These are phyloP conservation scores for Gopherus flavomarginatus DNA, from an alignment of 2,113 vertebrate species.

Conservation along the genomic window DNA sequence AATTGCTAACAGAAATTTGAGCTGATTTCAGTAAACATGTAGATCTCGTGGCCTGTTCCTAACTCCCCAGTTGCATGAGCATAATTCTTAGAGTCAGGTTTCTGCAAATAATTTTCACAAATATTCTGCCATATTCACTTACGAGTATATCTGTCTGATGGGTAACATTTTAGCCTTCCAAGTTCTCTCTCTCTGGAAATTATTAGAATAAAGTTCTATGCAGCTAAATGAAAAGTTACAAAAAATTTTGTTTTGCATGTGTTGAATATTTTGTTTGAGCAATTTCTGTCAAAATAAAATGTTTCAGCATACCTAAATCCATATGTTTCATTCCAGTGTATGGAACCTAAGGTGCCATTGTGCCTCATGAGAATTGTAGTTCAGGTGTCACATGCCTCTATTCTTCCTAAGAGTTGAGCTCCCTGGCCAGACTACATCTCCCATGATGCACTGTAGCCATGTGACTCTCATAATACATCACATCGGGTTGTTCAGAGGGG, in stretches of 20 bases:
- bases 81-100: neutral
- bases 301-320: neutral
- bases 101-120: neutral
- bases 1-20: conserved; percentile 6
- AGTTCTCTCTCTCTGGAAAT: neutral
- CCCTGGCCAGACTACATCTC: neutral
- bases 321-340: neutral
- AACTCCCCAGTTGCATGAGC: neutral
- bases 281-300: neutral
- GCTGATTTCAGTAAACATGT: neutral
- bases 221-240: neutral
- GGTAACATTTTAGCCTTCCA: neutral
- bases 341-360: neutral
- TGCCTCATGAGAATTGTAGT: neutral
- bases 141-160: neutral
- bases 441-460: neutral
- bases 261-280: neutral
- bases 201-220: neutral
- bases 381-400: neutral
- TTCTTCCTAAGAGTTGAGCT: accelerated
- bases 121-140: neutral
- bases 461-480: neutral
- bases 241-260: neutral
- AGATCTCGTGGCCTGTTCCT: neutral
- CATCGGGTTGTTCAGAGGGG: neutral